phyloP scores from a whole-genome alignment of 2,797 vertebrate species.

The Sebastes melanostomus region DNA sequence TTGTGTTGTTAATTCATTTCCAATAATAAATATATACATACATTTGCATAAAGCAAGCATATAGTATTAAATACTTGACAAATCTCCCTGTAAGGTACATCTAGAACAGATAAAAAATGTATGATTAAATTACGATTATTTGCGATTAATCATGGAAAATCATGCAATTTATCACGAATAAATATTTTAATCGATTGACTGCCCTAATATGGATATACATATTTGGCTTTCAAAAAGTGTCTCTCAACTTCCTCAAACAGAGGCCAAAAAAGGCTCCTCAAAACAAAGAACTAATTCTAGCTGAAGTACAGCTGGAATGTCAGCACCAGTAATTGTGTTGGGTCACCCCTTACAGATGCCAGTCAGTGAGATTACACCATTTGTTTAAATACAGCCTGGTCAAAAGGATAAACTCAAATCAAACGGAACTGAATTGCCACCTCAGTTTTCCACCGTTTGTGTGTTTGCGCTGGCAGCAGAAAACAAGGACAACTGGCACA shows the following conservation, averaged over 20 bases:
- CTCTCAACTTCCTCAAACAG: constrained; percentile 16
- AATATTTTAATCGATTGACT: no score
- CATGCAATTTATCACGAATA: no score
- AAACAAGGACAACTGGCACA: constrained; percentile 74
- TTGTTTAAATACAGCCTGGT: constrained; percentile 72
- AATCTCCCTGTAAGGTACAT: no score
- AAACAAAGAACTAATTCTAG: not conserved
- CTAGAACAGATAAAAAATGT: no score
- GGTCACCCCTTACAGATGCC: constrained; percentile 57
- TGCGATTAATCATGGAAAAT: no score
- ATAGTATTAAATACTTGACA: no score
- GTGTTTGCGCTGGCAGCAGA: constrained; percentile 66
- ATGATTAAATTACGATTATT: rapidly evolving
- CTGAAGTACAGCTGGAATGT: constrained; percentile 27
- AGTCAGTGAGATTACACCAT: constrained; percentile 63
- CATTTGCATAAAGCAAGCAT: no score
- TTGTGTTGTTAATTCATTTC: no score
- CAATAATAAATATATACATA: no score
- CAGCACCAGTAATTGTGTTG: constrained; percentile 28
- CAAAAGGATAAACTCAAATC: constrained; percentile 74
- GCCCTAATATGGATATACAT: not conserved
- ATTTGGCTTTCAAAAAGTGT: constrained; percentile 2
- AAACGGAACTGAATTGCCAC: constrained; percentile 56
- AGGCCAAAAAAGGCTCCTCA: constrained; percentile 7
- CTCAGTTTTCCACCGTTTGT: constrained; percentile 47